These are phyloP conservation scores for Girardinus metallicus DNA, from an alignment of 2,797 vertebrate species.

Conservation along the genomic window DNA sequence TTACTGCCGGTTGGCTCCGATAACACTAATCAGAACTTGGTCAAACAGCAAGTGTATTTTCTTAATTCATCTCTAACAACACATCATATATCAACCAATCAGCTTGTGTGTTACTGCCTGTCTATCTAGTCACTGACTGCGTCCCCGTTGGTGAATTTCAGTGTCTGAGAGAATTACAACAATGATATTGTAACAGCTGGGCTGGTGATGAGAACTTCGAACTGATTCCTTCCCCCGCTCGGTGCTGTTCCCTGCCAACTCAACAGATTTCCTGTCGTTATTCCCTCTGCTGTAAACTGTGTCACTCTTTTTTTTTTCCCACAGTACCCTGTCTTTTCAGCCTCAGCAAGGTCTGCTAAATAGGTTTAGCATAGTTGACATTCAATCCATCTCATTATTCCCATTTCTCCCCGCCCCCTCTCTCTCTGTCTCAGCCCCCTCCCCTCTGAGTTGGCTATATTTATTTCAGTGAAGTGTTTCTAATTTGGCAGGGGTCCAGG, in stretches of 20 bases:
- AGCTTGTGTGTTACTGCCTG: conserved; percentile 35
- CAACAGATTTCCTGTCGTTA: conserved; percentile 58
- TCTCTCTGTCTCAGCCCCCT: conserved; percentile 43
- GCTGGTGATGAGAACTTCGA: conserved; percentile 74
- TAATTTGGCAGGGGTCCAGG: conserved; percentile 82
- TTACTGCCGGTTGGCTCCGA: not conserved
- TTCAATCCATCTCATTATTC: conserved; percentile 66
- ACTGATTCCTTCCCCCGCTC: conserved; percentile 74
- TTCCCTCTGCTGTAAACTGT: conserved; percentile 45
- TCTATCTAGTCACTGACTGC: conserved; percentile 36
- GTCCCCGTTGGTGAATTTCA: conserved; percentile 59
- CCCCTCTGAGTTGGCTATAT: conserved; percentile 75
- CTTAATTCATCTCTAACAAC: conserved; percentile 2
- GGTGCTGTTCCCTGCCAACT: conserved; percentile 64
- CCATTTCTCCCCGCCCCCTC: conserved; percentile 35
- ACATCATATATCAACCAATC: not conserved
- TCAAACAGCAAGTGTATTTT: not conserved
- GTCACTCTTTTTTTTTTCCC: conserved; percentile 47
- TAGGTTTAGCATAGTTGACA: conserved; percentile 59
- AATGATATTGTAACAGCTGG: conserved; percentile 77
- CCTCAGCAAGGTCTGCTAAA: conserved; percentile 48
- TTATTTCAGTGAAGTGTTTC: conserved; percentile 84
- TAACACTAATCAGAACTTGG: not conserved
- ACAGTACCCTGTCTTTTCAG: conserved; percentile 45
- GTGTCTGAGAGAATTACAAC: conserved; percentile 62